Conservation (phyloP, 2,113 vertebrate species). For the Oryzias javanicus region DNA sequence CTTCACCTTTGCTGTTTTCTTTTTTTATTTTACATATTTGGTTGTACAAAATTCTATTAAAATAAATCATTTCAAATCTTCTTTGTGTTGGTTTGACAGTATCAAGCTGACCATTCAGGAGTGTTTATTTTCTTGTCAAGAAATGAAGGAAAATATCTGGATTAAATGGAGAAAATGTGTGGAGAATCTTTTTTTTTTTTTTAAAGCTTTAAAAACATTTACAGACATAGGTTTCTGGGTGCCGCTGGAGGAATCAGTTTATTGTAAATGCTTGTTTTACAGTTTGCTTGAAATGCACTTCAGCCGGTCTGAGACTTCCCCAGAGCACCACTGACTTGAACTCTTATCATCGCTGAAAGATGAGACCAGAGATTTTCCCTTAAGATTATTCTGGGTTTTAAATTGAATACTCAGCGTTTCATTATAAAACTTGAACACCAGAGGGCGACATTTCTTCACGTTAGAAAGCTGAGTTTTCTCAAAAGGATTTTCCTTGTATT, state of each 20-base stretch:
- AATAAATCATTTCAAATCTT: conserved; percentile 77
- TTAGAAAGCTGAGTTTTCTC: conserved; percentile 10
- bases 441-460: conserved; percentile 42
- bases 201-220: too few relatives aligned
- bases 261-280: too few relatives aligned
- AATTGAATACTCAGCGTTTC: background rate
- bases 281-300: conserved; percentile 15
- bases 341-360: conserved; percentile 4
- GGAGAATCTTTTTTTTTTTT: too few relatives aligned
- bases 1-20: conserved; percentile 67
- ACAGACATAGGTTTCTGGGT: too few relatives aligned
- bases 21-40: conserved; percentile 74
- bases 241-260: too few relatives aligned
- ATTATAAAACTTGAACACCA: conserved; percentile 16
- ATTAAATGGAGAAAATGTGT: too few relatives aligned
- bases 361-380: conserved; percentile 10
- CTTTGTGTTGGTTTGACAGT: conserved; percentile 63
- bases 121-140: too few relatives aligned
- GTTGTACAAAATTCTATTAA: conserved; percentile 76
- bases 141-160: too few relatives aligned
- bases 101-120: conserved; percentile 24
- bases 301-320: conserved; percentile 16
- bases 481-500: too few relatives aligned
- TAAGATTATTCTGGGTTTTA: background rate
- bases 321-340: conserved; percentile 5